These are phyloP conservation scores for Ispidina lecontei DNA, from an alignment of 2,797 vertebrate genomes.

Conservation along the genomic window DNA sequence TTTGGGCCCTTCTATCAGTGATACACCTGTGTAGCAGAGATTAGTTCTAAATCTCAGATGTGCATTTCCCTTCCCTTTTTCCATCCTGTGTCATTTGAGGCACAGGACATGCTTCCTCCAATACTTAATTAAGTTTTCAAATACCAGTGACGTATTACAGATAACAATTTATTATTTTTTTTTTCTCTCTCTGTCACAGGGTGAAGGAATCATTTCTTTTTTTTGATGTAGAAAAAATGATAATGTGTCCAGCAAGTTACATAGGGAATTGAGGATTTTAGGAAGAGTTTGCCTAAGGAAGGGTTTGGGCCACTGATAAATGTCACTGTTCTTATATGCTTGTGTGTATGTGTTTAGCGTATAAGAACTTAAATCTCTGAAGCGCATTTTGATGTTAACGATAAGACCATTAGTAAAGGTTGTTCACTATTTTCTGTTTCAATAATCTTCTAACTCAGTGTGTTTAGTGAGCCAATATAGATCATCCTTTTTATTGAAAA, in stretches of 20 bases:
- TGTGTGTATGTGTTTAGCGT: neutral
- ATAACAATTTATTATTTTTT: fast-evolving
- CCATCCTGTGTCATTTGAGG: neutral
- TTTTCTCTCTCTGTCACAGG: neutral
- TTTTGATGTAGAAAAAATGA: neutral
- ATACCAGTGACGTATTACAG: neutral
- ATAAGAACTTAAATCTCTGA: neutral
- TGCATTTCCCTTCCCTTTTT: neutral
- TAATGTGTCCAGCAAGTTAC: neutral
- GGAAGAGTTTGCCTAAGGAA: neutral
- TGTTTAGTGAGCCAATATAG: neutral
- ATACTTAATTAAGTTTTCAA: neutral
- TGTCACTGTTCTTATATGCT: neutral
- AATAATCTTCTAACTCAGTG: neutral
- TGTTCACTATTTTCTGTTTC: neutral
- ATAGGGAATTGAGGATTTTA: neutral
- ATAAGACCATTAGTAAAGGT: neutral
- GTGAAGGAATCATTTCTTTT: neutral
- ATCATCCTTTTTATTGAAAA: neutral
- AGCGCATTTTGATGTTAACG: neutral
- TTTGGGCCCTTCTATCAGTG: neutral
- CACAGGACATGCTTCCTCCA: neutral
- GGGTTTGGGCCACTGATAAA: neutral
- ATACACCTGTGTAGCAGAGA: neutral
- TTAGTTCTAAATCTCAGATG: neutral